phyloP scores from a whole-genome alignment of 2,888 invertebrate species.

The Theodoxus fluviatilis region DNA sequence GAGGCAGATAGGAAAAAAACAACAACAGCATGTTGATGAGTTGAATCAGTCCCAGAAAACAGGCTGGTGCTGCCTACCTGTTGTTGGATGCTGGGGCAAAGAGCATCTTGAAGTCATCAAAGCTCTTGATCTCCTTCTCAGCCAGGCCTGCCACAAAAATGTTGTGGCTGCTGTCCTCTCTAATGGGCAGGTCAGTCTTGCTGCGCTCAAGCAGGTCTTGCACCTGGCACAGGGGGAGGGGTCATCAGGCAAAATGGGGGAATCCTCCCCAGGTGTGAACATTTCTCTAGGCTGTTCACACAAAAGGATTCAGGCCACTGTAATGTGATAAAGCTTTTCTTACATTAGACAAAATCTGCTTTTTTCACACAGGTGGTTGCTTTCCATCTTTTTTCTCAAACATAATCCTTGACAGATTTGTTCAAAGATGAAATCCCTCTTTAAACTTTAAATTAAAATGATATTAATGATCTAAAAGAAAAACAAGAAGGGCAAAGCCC shows the following conservation, averaged over 20 bases:
- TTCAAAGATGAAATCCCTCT: no score
- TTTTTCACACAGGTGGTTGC: no score
- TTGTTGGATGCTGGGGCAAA: constrained; percentile 62
- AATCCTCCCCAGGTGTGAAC: not conserved
- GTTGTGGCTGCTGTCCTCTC: constrained; percentile 58
- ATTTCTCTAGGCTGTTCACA: not conserved
- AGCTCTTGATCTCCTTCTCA: constrained; percentile 47
- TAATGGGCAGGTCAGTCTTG: constrained; percentile 53
- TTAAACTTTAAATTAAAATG: no score
- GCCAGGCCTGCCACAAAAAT: constrained; percentile 58
- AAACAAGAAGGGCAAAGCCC: no score
- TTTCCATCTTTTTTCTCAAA: no score
- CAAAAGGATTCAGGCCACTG: not conserved
- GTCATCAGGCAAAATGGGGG: not conserved
- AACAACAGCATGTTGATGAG: no score
- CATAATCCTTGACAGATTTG: no score
- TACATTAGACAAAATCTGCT: not conserved
- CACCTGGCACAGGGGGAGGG: constrained; percentile 39
- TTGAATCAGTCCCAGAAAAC: no score
- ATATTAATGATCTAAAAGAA: no score
- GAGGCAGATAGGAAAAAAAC: not conserved
- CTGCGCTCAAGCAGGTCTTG: constrained; percentile 54
- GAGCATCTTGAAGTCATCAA: constrained; percentile 53
- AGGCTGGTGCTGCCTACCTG: constrained; percentile 52
- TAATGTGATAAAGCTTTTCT: not conserved